Evolutionary conservation across 2,113 vertebrate genomes (phyloP), one percentile per base, ranked within the genome.

Genomic region (Neodon shergylaensis): DNA sequence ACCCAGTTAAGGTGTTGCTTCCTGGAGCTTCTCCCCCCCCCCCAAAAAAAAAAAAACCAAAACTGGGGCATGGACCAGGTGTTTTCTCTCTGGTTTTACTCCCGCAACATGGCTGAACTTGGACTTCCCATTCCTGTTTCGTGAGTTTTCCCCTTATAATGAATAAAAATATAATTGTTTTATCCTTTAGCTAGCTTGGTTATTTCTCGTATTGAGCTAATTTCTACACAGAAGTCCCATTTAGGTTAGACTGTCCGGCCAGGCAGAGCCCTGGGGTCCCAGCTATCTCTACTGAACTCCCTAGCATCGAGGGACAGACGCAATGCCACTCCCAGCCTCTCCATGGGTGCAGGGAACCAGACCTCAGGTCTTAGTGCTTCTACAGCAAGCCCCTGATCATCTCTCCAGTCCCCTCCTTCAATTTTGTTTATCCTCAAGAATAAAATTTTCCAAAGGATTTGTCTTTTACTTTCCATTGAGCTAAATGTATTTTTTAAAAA

Each of bases 401-500:
- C 31, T 16, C 44, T 47, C 63, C 21, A 70, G 19, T 14, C 66
- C 33, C 22, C 66, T 72, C 13, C 16, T 36, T 26, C 52, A n/a
- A 26, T 26, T 86, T 85, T 84, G 31, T 72, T 94, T 95, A 73
- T 65, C 13, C 49, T 54, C 28, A 89, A 94, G 85, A 83, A 90
- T 61, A 70, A 90, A 44, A 17, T 63, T 92, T 85, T 70, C 49
- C 7, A 10, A 95, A 77, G 73, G 5, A 78, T 73, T 88, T 52
- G 68, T 86, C 21, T 94, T 91, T 89, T 86, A 90, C 7, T 85
- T 95, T 65, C 24, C 52, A 73, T 8, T 78, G 73, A 72, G 22
- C 36, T 81, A 92, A 89, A 95, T 85, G 33, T 81, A 77, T 91
- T 92, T 94, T 78, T 5, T 47, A 2, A 70, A 93, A 91, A 65